These are phyloP conservation scores for Plecturocebus donacophilus DNA, from an alignment of 2,113 vertebrate genomes.

Conservation along the genomic window DNA sequence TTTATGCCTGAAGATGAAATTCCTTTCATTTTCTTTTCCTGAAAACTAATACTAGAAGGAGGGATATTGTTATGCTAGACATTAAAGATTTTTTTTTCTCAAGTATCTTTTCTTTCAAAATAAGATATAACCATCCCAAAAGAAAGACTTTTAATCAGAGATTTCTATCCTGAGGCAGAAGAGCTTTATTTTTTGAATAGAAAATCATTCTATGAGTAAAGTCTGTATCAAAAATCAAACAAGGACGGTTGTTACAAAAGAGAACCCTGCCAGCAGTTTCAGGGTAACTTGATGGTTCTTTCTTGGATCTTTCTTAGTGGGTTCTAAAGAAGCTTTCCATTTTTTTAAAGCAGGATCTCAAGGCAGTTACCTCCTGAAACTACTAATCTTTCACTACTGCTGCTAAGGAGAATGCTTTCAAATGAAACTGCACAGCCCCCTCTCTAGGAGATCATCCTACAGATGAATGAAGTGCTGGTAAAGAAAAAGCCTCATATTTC, in stretches of 20 bases:
- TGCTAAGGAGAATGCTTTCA: not conserved
- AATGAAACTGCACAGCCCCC: not conserved
- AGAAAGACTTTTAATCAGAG: slow-evolving; percentile 3
- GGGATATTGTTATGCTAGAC: not conserved
- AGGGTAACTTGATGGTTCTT: not conserved
- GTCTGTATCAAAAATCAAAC: slow-evolving; percentile 23
- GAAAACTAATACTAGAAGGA: not conserved
- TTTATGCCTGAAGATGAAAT: not conserved
- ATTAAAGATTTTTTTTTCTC: slow-evolving; percentile 28
- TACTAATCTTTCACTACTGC: not conserved
- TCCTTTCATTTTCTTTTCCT: not conserved
- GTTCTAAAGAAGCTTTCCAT: not conserved
- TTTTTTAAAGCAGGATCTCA: slow-evolving; percentile 10
- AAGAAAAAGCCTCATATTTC: not conserved
- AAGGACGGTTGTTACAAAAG: not conserved
- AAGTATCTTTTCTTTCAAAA: slow-evolving; percentile 26
- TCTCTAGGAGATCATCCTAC: not conserved
- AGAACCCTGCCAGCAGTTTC: not conserved
- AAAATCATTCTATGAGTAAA: not conserved
- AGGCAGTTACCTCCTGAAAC: not conserved
- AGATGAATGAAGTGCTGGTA: not conserved
- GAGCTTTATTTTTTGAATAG: not conserved
- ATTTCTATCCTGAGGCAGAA: not conserved
- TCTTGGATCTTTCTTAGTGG: not conserved
- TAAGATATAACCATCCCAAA: slow-evolving; percentile 14